Percentiles rank a stretch among this genome's conserved stretches.
These are phyloP conservation scores for Puma concolor DNA, from an alignment of 2,113 vertebrate species.

Conservation along the genomic window DNA sequence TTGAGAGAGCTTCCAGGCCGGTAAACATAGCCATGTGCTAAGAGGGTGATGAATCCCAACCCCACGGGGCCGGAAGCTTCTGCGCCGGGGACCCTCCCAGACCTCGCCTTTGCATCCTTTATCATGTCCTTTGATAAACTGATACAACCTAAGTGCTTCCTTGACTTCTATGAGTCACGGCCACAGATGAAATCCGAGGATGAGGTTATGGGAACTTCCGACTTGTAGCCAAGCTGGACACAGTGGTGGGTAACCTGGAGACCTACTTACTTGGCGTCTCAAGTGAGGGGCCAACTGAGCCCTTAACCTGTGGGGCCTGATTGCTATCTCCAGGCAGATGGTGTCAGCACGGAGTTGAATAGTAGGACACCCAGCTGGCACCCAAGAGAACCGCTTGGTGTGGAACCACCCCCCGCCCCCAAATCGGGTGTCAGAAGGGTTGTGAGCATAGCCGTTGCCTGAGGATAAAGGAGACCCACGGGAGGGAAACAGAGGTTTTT, in stretches of 20 bases:
- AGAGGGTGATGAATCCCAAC: background rate
- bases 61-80: background rate
- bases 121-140: background rate
- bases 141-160: background rate
- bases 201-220: background rate
- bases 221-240: background rate
- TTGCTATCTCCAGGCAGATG: background rate
- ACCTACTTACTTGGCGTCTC: background rate
- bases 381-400: background rate
- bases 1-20: background rate
- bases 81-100: background rate
- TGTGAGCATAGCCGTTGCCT: background rate
- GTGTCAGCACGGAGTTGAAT: background rate
- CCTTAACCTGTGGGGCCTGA: background rate
- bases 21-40: background rate
- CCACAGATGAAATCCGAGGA: background rate
- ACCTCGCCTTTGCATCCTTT: background rate
- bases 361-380: background rate
- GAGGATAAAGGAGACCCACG: background rate
- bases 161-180: background rate
- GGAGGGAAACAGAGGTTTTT: background rate
- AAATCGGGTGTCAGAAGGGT: background rate
- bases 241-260: background rate
- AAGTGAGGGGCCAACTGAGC: background rate
- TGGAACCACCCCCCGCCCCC: background rate